Evolutionary conservation across 2,888 invertebrate genomes (phyloP).

Genomic region (Erannis defoliaria): DNA sequence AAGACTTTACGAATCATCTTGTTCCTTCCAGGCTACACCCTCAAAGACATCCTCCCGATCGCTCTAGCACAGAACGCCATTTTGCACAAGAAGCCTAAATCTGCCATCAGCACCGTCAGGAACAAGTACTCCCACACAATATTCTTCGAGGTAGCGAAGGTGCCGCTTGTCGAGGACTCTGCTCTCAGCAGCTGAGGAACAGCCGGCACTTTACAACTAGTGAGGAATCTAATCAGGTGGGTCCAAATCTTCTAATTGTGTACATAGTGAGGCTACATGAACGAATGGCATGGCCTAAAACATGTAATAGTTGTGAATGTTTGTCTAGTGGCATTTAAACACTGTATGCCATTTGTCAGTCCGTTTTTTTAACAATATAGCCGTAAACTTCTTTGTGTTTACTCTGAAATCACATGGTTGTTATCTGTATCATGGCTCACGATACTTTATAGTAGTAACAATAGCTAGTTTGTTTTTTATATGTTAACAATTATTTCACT

Average conservation of each 20-base stretch:
- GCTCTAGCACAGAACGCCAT: conserved; percentile 91
- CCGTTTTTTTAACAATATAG: not conserved
- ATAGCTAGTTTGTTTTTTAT: not conserved
- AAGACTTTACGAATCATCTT: not conserved
- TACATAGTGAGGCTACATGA: conserved; percentile 44
- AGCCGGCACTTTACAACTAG: conserved; percentile 61
- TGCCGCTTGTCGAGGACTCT: conserved; percentile 86
- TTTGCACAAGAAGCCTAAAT: conserved; percentile 92
- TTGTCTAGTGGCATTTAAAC: not conserved
- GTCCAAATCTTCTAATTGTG: conserved; percentile 62
- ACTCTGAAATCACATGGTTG: not conserved
- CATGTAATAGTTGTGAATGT: not conserved
- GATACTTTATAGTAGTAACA: not conserved
- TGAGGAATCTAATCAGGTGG: conserved; percentile 69
- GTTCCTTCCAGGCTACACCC: conserved; percentile 88
- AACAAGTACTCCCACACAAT: conserved; percentile 98
- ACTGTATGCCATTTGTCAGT: not conserved
- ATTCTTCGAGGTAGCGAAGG: conserved; percentile 96
- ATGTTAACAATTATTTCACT: too few species aligned
- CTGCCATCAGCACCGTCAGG: conserved; percentile 93
- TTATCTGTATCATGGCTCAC: not conserved
- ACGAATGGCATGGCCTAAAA: conserved; percentile 35
- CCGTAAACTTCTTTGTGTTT: not conserved
- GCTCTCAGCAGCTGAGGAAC: conserved; percentile 70
- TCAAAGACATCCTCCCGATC: conserved; percentile 91